phyloP scores from a whole-genome alignment of 2,888 invertebrate genomes.

The Acanthosoma haemorrhoidale region DNA sequence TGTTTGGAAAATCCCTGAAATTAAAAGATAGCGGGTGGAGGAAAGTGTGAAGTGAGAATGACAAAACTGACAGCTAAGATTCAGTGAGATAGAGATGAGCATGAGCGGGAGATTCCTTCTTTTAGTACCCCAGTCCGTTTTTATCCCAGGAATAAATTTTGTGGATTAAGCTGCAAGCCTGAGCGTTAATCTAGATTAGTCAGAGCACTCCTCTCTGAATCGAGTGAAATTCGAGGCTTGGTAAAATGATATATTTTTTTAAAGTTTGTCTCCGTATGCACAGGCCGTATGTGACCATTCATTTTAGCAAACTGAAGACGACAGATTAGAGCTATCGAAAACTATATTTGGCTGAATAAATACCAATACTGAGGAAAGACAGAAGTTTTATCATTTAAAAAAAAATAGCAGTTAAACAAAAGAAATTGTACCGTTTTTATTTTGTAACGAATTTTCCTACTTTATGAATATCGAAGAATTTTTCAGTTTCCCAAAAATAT shows the following conservation, averaged over 20 bases:
- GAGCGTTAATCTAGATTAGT: conserved; percentile 10
- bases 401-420: no score
- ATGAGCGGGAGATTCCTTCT: not conserved
- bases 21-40: not conserved
- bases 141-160: not conserved
- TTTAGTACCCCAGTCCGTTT: not conserved
- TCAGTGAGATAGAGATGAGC: not conserved
- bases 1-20: not conserved
- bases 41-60: no score
- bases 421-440: no score
- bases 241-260: not conserved
- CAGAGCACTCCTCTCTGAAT: not conserved
- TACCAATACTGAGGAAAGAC: no score
- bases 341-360: no score
- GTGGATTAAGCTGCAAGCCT: not conserved
- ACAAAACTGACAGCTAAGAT: not conserved
- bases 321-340: no score
- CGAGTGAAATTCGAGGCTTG: not conserved
- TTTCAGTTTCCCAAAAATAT: no score
- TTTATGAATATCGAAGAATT: no score
- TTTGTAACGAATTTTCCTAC: no score
- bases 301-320: not conserved
- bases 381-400: no score
- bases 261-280: no score
- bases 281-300: no score